Evolutionary conservation across 2,113 vertebrate species (phyloP).

Genomic region (Leptobrachium ailaonicum): DNA sequence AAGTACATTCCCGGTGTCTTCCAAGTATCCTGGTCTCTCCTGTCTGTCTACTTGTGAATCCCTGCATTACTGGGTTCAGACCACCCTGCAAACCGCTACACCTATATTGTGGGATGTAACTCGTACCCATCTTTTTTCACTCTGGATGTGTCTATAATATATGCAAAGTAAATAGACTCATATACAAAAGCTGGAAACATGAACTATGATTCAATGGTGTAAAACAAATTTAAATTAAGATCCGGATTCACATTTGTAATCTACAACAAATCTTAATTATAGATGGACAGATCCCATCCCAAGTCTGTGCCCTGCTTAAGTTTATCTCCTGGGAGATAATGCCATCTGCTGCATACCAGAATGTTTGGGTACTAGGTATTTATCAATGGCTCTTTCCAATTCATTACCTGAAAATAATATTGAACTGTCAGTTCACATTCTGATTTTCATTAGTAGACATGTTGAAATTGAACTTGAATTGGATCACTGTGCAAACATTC

Average conservation of each 20-base stretch:
- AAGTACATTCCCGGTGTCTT: no score
- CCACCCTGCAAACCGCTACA: no score
- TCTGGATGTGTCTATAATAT: no score
- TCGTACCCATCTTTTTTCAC: no score
- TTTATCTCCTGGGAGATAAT: conserved; percentile 34
- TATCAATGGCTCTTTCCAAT: conserved; percentile 27
- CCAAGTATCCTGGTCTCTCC: no score
- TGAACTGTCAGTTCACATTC: conserved; percentile 21
- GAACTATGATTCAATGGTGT: background rate
- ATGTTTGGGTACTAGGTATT: conserved; percentile 18
- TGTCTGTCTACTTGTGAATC: no score
- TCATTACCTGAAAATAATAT: conserved; percentile 43
- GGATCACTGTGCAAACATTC: conserved; percentile 6
- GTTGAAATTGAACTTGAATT: conserved; percentile 1
- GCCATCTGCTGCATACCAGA: conserved; percentile 38
- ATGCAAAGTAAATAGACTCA: no score
- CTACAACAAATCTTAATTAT: conserved; percentile 39
- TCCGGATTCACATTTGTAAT: conserved; percentile 4
- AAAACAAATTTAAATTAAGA: conserved; percentile 17
- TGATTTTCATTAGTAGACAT: conserved; percentile 29
- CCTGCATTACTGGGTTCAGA: no score
- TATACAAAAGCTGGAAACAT: no score
- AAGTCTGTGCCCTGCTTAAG: conserved; percentile 14
- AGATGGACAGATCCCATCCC: background rate
- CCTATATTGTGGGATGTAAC: no score